These are phyloP conservation scores for Globodera ellingtonae DNA, from an alignment of 1,140 invertebrate species.

Conservation along the genomic window DNA sequence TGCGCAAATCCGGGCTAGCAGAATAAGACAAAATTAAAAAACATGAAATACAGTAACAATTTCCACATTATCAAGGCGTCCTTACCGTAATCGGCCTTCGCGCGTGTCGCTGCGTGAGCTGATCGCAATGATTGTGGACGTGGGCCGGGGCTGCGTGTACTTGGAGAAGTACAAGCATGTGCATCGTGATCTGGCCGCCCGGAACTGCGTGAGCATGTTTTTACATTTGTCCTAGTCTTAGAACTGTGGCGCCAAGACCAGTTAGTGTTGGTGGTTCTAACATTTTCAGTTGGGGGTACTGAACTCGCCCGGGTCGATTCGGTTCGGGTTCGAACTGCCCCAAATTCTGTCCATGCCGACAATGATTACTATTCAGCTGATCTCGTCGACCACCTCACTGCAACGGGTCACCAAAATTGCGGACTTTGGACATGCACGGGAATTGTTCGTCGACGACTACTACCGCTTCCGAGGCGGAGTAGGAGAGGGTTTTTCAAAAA, in stretches of 20 bases:
- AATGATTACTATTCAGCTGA: constrained; percentile 23
- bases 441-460: constrained; percentile 94
- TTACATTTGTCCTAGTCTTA: too few relatives aligned
- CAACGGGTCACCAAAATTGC: constrained; percentile 86
- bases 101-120: constrained; percentile 78
- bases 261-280: too few relatives aligned
- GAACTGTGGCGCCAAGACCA: too few relatives aligned
- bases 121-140: constrained; percentile 87
- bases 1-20: neutral
- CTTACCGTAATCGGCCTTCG: constrained; percentile 46
- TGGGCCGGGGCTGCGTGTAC: constrained; percentile 80
- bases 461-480: constrained; percentile 78
- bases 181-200: constrained; percentile 81
- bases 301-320: too few relatives aligned
- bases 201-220: constrained; percentile 66
- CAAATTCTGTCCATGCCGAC: too few relatives aligned
- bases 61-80: neutral
- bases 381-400: constrained; percentile 63
- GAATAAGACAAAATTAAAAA: too few relatives aligned
- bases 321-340: too few relatives aligned
- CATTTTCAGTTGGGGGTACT: too few relatives aligned
- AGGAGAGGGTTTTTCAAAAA: too few relatives aligned
- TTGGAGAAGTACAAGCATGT: constrained; percentile 80
- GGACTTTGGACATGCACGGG: constrained; percentile 89
- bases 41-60: neutral